phyloP scores from a whole-genome alignment of 2,888 invertebrate species.

The Agonopterix heracliana region DNA sequence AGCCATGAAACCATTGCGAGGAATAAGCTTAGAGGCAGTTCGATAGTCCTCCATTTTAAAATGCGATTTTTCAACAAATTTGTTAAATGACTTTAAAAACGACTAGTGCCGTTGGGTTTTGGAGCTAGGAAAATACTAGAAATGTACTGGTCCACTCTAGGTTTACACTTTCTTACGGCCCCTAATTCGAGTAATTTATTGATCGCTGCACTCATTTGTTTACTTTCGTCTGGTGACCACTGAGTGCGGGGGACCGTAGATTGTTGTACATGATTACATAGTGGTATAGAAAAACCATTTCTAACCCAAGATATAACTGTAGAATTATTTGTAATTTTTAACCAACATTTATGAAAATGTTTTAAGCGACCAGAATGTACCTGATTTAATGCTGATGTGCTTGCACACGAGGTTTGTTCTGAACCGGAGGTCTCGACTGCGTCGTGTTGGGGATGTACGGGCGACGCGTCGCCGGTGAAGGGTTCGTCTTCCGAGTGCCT shows the following conservation, averaged over 20 bases:
- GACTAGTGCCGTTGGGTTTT: constrained; percentile 13
- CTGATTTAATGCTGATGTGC: constrained; percentile 4
- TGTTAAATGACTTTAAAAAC: constrained; percentile 16
- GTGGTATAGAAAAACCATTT: constrained; percentile 7
- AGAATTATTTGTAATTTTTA: constrained; percentile 7
- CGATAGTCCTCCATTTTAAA: constrained; percentile 18
- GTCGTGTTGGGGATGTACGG: neutral
- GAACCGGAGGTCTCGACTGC: neutral
- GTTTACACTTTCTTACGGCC: constrained; percentile 2
- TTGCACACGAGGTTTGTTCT: constrained; percentile 1
- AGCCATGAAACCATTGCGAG: constrained; percentile 3
- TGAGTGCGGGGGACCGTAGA: neutral
- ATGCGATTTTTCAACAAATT: constrained; percentile 12
- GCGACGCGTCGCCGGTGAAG: neutral
- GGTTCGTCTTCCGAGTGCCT: neutral
- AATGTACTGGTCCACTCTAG: constrained; percentile 6
- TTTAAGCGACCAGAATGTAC: constrained; percentile 10
- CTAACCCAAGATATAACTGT: constrained; percentile 8
- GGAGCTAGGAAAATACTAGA: constrained; percentile 14
- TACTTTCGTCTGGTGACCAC: neutral
- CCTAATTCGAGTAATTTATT: constrained; percentile 6
- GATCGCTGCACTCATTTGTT: constrained; percentile 6
- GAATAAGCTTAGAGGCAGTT: constrained; percentile 9
- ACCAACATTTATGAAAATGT: constrained; percentile 1
- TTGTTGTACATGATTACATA: constrained; percentile 5